Conservation (phyloP, 2,888 invertebrate genomes). For the Aproaerema taeniolella region DNA sequence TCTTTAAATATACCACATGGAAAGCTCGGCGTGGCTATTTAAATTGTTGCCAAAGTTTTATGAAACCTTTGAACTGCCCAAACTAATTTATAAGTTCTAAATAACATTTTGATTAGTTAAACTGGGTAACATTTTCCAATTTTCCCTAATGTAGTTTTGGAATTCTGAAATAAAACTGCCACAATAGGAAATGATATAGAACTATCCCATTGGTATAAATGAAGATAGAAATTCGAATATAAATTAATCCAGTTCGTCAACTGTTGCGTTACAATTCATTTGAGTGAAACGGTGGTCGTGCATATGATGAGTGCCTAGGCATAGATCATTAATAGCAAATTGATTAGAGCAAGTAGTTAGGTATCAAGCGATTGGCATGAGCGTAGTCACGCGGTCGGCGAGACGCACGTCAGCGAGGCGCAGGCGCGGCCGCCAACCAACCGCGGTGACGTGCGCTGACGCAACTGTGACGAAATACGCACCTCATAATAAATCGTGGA, state of each 20-base stretch:
- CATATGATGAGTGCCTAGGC: slow-evolving; percentile 7
- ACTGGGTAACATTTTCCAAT: slow-evolving; percentile 12
- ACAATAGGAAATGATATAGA: too few relatives aligned
- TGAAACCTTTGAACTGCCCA: slow-evolving; percentile 23
- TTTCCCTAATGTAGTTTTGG: slow-evolving; percentile 6
- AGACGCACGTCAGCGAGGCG: slow-evolving; percentile 28
- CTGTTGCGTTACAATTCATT: too few relatives aligned
- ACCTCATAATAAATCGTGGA: slow-evolving; percentile 24
- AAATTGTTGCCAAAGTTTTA: slow-evolving; percentile 29
- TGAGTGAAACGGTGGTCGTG: too few relatives aligned
- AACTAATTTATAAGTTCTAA: slow-evolving; percentile 23
- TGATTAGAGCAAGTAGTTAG: slow-evolving; percentile 11
- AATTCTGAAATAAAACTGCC: background rate
- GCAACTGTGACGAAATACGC: slow-evolving; percentile 27
- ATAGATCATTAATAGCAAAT: slow-evolving; percentile 14
- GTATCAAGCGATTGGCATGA: slow-evolving; percentile 10
- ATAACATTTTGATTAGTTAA: slow-evolving; percentile 17
- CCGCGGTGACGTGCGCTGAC: slow-evolving; percentile 36
- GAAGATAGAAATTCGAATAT: background rate
- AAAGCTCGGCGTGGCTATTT: slow-evolving; percentile 24
- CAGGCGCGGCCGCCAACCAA: slow-evolving; percentile 27
- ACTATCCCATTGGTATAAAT: too few relatives aligned
- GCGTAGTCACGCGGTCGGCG: slow-evolving; percentile 32
- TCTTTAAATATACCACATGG: slow-evolving; percentile 32
- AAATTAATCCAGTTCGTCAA: too few relatives aligned